Evolutionary conservation across 2,888 invertebrate genomes (phyloP), one percentile per base, ranked within the genome.

Genomic region (Subacronicta megacephala): DNA sequence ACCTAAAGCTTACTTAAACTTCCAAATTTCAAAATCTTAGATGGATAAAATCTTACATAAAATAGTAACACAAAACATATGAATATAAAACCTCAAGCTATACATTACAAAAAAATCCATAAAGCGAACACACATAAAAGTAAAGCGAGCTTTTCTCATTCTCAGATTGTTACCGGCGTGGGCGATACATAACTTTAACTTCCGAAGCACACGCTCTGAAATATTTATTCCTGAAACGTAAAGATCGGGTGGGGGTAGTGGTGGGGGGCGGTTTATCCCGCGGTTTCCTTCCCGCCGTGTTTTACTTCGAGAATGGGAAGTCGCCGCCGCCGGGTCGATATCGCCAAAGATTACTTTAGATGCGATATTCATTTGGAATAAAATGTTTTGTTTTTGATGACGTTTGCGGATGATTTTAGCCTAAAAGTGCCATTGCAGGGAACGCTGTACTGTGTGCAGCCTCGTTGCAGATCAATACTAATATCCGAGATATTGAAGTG

Each of bases 181-280:
- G 88, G 89, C 93, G 92, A 93, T 93, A 93, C 92, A 93, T 93
- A 93, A 91, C 92, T 91, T 88, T 90, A 92, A 93, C 92, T 93
- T 93, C 90, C 92, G 88, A 91, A 93, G 93, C 93, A 93, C 93
- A 93, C 92, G 93, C 92, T 93, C 93, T 94, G 93, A 93, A 94
- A 93, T 94, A 94, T 94, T 93, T 93, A 94, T 94, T 93, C 93
- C 92, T 93, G 93, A 93, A 93, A 93, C 93, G 94, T 93, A 93
- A 93, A 93, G 93, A 93, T 92, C 92, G 92, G 90, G 90, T 78
- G 85, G 85, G 82, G 85, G 81, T 72, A 61, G 81, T 55, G 82
- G 58, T 65, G 81, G 81, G 74, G 85, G 88, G 87, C 67, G 91
- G 93, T 91, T 92, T 93, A 93, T 92, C 93, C 93, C 93, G 93